phyloP scores from a whole-genome alignment of 2,888 invertebrate species.

The Sesia bembeciformis region DNA sequence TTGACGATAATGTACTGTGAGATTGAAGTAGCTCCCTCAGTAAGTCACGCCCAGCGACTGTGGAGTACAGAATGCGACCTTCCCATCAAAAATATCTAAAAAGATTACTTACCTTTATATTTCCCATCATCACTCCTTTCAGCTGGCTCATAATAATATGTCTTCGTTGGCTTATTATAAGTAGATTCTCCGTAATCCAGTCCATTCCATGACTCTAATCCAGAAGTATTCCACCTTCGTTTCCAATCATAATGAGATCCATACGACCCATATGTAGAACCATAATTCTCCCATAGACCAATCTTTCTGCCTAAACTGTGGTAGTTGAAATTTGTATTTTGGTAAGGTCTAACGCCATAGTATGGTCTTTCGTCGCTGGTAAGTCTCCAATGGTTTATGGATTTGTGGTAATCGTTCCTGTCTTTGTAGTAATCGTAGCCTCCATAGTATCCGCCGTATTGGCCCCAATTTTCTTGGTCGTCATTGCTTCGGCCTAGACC shows the following conservation, averaged over 20 bases:
- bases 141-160: slow-evolving; percentile 14
- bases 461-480: slow-evolving; percentile 70
- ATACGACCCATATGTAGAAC: slow-evolving; percentile 38
- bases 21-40: too few species aligned
- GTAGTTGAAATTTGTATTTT: slow-evolving; percentile 50
- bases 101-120: slow-evolving; percentile 29
- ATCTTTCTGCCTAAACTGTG: slow-evolving; percentile 52
- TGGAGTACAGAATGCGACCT: too few species aligned
- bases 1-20: too few species aligned
- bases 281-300: slow-evolving; percentile 10
- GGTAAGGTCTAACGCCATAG: slow-evolving; percentile 36
- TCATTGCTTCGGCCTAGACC: slow-evolving; percentile 44
- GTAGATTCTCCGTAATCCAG: slow-evolving; percentile 31
- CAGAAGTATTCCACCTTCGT: slow-evolving; percentile 46
- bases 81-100: too few species aligned
- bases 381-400: slow-evolving; percentile 70
- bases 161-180: slow-evolving; percentile 24
- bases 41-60: too few species aligned
- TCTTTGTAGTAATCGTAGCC: slow-evolving; percentile 50
- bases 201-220: slow-evolving; percentile 19
- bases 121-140: slow-evolving; percentile 34
- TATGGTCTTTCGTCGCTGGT: slow-evolving; percentile 36
- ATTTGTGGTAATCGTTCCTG: slow-evolving; percentile 51
- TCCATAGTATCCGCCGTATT: slow-evolving; percentile 76
- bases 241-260: slow-evolving; percentile 28